phyloP scores from a whole-genome alignment of 1,140 invertebrate genomes.

The Drusus annulatus region DNA sequence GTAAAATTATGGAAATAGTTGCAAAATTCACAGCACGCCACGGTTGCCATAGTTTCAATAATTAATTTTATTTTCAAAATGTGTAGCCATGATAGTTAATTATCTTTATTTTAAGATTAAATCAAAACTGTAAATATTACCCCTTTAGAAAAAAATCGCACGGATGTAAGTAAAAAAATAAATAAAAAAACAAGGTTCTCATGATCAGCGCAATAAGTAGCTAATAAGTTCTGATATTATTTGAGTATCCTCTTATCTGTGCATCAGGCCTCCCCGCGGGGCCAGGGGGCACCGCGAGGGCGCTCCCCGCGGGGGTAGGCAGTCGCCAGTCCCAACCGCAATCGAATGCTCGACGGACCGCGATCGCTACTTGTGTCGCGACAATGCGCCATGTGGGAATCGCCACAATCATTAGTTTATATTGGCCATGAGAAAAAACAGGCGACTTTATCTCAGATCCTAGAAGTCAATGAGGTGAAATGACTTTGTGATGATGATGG shows the following conservation, averaged over 20 bases:
- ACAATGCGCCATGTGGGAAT: slow-evolving; percentile 49
- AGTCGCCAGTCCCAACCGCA: slow-evolving; percentile 24
- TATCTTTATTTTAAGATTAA: no score
- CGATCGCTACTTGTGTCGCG: slow-evolving; percentile 33
- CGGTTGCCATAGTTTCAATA: no score
- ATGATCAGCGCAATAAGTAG: no score
- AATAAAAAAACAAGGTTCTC: no score
- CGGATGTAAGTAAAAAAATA: no score
- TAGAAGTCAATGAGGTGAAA: slow-evolving; percentile 4
- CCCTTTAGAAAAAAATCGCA: no score
- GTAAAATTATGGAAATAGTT: no score
- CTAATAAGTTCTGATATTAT: no score
- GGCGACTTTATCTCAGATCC: slow-evolving; percentile 13
- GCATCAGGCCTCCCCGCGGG: slow-evolving; percentile 37
- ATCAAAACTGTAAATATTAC: no score
- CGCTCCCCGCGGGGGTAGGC: slow-evolving; percentile 37
- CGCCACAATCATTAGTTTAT: slow-evolving; percentile 44
- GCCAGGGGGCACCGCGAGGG: not conserved
- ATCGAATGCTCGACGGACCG: slow-evolving; percentile 48
- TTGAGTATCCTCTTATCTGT: slow-evolving; percentile 53
- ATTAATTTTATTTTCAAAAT: no score
- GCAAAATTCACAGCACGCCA: no score
- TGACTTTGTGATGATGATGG: slow-evolving; percentile 9
- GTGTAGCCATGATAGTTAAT: no score
- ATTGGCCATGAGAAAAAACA: not conserved